Percentiles rank a stretch among this genome's conserved stretches.
Conservation (phyloP, 2,113 vertebrate genomes). For the Ammodytes dubius region DNA sequence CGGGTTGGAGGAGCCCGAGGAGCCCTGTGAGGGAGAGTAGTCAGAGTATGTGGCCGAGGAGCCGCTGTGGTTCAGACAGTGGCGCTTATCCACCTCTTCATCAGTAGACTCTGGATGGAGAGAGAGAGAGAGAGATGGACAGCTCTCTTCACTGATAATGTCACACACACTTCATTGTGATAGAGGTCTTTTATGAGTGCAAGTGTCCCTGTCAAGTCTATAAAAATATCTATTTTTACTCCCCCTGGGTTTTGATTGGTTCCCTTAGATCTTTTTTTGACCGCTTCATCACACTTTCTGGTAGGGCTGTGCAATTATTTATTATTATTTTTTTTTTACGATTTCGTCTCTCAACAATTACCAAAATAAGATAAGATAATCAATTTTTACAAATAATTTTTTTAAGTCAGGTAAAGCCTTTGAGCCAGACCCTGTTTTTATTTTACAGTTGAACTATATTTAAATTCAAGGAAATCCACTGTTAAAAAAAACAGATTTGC, state of each 20-base stretch:
- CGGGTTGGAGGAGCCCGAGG: constrained; percentile 96
- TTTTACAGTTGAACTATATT: too few relatives aligned
- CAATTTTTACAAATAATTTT: too few relatives aligned
- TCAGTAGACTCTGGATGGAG: constrained; percentile 93
- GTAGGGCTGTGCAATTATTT: too few relatives aligned
- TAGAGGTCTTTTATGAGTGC: neutral
- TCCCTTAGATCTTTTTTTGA: neutral
- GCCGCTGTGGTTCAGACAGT: constrained; percentile 98
- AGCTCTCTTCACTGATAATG: constrained; percentile 35
- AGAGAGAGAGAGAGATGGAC: constrained; percentile 28
- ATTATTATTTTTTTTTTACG: too few relatives aligned
- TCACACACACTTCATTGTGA: constrained; percentile 27
- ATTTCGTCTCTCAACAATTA: too few relatives aligned
- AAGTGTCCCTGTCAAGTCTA: neutral
- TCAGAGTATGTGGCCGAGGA: constrained; percentile 99
- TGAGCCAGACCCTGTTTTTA: too few relatives aligned
- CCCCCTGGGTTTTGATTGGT: neutral
- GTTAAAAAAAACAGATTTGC: too few relatives aligned
- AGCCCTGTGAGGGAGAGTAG: constrained; percentile 98
- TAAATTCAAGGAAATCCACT: too few relatives aligned
- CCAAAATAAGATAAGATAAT: too few relatives aligned
- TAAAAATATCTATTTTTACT: neutral
- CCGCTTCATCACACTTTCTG: too few relatives aligned
- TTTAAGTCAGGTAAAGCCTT: too few relatives aligned
- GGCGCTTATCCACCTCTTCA: constrained; percentile 97